phyloP scores from a whole-genome alignment of 2,888 invertebrate species.

The Agonopterix arenella region DNA sequence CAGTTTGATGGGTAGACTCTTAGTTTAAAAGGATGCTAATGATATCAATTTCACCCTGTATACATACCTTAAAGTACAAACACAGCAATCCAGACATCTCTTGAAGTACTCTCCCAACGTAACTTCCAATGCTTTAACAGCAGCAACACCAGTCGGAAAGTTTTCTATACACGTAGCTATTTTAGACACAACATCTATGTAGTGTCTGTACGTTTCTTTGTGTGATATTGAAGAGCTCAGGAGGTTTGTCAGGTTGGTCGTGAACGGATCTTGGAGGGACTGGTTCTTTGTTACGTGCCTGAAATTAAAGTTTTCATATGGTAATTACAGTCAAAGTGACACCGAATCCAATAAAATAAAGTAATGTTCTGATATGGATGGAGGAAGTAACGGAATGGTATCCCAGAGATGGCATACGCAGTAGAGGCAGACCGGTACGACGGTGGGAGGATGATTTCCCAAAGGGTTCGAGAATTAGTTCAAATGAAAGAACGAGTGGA shows the following conservation, averaged over 20 bases:
- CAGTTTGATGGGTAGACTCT: too few relatives aligned
- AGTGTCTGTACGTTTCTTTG: constrained; percentile 19
- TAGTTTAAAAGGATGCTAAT: too few relatives aligned
- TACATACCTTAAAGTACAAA: constrained; percentile 33
- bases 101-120: constrained; percentile 30
- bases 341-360: background rate
- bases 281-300: constrained; percentile 46
- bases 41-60: too few relatives aligned
- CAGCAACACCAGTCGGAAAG: constrained; percentile 41
- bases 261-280: constrained; percentile 35
- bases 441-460: too few relatives aligned
- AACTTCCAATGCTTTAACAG: constrained; percentile 31
- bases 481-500: too few relatives aligned
- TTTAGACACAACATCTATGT: constrained; percentile 30
- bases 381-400: too few relatives aligned
- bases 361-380: too few relatives aligned
- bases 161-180: constrained; percentile 50
- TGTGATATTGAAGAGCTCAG: constrained; percentile 22
- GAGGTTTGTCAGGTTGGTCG: constrained; percentile 25
- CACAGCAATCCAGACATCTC: constrained; percentile 31
- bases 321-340: background rate
- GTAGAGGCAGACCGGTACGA: too few relatives aligned
- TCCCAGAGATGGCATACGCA: too few relatives aligned
- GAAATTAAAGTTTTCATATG: constrained; percentile 14
- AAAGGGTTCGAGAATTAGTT: too few relatives aligned